Conservation (phyloP, 2,797 vertebrate genomes). For the Fringilla coelebs region DNA sequence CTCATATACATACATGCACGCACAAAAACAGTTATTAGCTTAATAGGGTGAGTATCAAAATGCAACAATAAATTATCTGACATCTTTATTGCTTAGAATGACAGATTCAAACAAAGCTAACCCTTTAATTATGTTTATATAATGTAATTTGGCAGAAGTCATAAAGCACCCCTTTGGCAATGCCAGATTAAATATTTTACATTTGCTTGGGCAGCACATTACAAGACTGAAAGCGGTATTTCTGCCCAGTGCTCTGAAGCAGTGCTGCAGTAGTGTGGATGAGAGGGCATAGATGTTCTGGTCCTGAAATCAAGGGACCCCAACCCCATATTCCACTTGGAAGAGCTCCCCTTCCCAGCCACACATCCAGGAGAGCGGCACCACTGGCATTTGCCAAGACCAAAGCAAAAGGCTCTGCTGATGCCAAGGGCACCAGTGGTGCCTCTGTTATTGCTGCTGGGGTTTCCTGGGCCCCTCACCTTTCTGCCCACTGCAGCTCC, state of each 20-base stretch:
- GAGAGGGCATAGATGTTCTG: background rate
- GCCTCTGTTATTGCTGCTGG: background rate
- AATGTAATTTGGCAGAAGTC: slow-evolving; percentile 67
- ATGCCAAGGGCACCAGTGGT: background rate
- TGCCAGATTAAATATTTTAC: slow-evolving; percentile 64
- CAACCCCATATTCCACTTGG: background rate
- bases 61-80: slow-evolving; percentile 59
- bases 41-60: slow-evolving; percentile 42
- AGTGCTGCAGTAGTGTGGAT: background rate
- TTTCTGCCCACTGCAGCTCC: background rate
- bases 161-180: slow-evolving; percentile 60
- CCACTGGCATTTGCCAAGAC: background rate
- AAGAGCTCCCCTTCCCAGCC: background rate
- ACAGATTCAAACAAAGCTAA: slow-evolving; percentile 67
- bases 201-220: slow-evolving; percentile 55
- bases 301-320: rapidly evolving
- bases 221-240: background rate
- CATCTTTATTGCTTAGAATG: slow-evolving; percentile 66
- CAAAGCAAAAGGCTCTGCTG: background rate
- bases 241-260: background rate
- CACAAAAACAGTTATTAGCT: slow-evolving; percentile 30
- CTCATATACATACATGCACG: background rate
- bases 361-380: background rate
- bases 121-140: slow-evolving; percentile 67
- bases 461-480: background rate